Evolutionary conservation across 2,888 invertebrate species (phyloP).

Genomic region (Phytoseiulus persimilis): DNA sequence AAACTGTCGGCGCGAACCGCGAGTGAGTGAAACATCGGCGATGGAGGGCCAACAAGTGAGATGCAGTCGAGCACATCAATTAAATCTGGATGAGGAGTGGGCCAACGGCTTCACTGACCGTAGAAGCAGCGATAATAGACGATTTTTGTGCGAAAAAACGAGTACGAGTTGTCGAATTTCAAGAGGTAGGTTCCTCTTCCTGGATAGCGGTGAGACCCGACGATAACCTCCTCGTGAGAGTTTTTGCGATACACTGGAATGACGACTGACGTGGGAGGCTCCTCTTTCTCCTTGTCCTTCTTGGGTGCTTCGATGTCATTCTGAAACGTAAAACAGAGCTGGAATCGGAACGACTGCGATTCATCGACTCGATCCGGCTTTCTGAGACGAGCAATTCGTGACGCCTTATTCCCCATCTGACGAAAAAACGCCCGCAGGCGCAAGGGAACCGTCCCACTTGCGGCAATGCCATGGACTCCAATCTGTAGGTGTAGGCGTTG

Average conservation of each 20-base stretch:
- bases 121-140: slow-evolving; percentile 13
- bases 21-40: too few species aligned
- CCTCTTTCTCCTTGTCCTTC: slow-evolving; percentile 15
- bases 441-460: too few species aligned
- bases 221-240: slow-evolving; percentile 16
- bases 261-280: not conserved
- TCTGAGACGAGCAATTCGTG: too few species aligned
- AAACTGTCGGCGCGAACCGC: too few species aligned
- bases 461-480: too few species aligned
- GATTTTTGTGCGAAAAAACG: slow-evolving; percentile 17
- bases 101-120: not conserved
- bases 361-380: too few species aligned
- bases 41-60: too few species aligned
- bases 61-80: not conserved
- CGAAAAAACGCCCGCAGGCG: too few species aligned
- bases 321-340: not conserved
- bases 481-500: too few species aligned
- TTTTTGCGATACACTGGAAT: slow-evolving; percentile 10
- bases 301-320: slow-evolving; percentile 34
- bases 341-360: not conserved
- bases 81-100: not conserved
- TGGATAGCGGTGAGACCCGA: slow-evolving; percentile 25
- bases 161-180: slow-evolving; percentile 27
- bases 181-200: slow-evolving; percentile 7
- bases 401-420: too few species aligned